phyloP scores from a whole-genome alignment of 1,140 invertebrate genomes.

The Triops cancriformis region DNA sequence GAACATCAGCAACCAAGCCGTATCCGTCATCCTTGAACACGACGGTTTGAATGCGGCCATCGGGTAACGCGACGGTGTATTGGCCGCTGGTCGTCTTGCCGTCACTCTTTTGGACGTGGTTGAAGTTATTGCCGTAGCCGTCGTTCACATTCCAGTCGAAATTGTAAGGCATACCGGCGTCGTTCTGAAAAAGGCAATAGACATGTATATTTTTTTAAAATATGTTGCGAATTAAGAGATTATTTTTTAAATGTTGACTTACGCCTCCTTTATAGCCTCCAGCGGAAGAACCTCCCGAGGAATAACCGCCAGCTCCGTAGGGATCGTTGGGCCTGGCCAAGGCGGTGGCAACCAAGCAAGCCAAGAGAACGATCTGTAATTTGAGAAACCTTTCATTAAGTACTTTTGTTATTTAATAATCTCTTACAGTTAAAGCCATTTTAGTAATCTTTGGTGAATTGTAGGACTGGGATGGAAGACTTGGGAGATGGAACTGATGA shows the following conservation, averaged over 20 bases:
- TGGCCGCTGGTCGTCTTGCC: slow-evolving; percentile 30
- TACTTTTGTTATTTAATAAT: background rate
- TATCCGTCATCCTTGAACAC: slow-evolving; percentile 32
- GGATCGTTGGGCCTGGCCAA: background rate
- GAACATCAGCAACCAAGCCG: slow-evolving; percentile 33
- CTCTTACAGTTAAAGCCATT: background rate
- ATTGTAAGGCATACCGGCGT: slow-evolving; percentile 31
- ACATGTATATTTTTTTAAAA: no score
- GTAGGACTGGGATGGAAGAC: slow-evolving; percentile 11
- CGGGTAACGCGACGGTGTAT: slow-evolving; percentile 32
- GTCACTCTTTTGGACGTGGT: slow-evolving; percentile 31
- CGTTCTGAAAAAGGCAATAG: background rate
- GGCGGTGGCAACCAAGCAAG: slow-evolving; percentile 14
- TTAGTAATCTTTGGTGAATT: background rate
- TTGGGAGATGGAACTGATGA: slow-evolving; percentile 18
- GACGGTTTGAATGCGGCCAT: slow-evolving; percentile 34
- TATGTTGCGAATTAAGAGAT: no score
- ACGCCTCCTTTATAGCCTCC: slow-evolving; percentile 16
- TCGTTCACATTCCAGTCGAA: slow-evolving; percentile 35
- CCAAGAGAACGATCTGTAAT: slow-evolving; percentile 9
- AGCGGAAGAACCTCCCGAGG: background rate
- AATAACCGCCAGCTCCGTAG: slow-evolving; percentile 4
- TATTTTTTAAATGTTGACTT: background rate
- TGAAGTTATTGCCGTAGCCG: slow-evolving; percentile 31
- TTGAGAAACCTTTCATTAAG: background rate